Conservation (phyloP, 2,797 vertebrate species). For the Phalloptychus januarius region DNA sequence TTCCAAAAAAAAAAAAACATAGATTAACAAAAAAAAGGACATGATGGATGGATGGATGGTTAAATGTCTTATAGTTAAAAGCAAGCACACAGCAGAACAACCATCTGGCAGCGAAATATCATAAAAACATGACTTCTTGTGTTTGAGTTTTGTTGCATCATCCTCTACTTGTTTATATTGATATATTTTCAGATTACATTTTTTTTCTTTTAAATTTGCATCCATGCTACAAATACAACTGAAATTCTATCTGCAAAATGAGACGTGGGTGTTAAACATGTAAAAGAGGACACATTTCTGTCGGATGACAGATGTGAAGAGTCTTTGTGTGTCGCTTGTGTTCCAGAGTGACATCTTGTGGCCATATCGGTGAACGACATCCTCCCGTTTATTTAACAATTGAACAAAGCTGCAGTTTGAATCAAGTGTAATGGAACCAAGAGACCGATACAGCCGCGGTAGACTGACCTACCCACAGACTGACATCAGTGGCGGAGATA, state of each 20-base stretch:
- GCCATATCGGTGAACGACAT: constrained; percentile 25
- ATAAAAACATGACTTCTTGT: not conserved
- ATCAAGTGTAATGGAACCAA: constrained; percentile 4
- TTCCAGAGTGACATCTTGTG: constrained; percentile 63
- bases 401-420: not conserved
- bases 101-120: not conserved
- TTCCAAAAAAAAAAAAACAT: not conserved
- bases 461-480: constrained; percentile 16
- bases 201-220: not conserved
- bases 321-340: constrained; percentile 4
- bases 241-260: not conserved
- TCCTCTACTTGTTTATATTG: not conserved
- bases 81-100: not conserved
- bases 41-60: not conserved
- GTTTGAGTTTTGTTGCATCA: not conserved
- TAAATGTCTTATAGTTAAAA: not conserved
- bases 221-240: not conserved
- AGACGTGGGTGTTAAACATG: not conserved
- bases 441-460: constrained; percentile 31
- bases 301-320: not conserved
- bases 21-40: not conserved
- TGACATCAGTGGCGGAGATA: no score
- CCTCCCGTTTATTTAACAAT: not conserved
- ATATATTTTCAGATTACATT: not conserved
- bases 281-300: not conserved